Evolutionary conservation across 2,797 vertebrate genomes (phyloP).

Genomic region (Anableps anableps): DNA sequence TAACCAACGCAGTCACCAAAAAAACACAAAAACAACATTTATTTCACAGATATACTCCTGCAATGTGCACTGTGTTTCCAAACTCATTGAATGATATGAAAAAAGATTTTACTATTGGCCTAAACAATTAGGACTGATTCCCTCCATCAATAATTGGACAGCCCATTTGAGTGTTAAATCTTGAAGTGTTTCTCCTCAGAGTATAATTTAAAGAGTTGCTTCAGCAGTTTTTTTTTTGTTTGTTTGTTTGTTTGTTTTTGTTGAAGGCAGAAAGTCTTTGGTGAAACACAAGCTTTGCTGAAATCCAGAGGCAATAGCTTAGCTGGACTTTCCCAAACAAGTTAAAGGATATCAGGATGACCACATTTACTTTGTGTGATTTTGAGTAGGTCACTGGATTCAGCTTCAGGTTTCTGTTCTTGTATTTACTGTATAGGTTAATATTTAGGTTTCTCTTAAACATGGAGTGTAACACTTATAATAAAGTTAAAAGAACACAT

Average conservation of each 20-base stretch:
- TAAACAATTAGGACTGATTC: too few species aligned
- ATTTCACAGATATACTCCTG: too few species aligned
- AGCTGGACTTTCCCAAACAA: constrained; percentile 10
- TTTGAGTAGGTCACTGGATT: background rate
- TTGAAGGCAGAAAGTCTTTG: constrained; percentile 27
- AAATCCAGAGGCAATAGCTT: constrained; percentile 33
- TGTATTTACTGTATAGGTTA: background rate
- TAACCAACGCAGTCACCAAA: too few species aligned
- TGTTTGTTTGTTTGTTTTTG: too few species aligned
- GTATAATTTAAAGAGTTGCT: constrained; percentile 6
- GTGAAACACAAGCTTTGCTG: constrained; percentile 15
- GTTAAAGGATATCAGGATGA: constrained; percentile 14
- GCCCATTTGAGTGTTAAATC: background rate
- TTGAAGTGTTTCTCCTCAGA: constrained; percentile 11
- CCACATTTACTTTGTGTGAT: constrained; percentile 16
- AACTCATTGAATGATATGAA: background rate
- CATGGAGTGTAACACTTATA: background rate
- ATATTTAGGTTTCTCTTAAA: background rate
- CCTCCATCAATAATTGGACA: too few species aligned
- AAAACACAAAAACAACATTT: too few species aligned
- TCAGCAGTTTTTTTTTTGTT: constrained; percentile 37
- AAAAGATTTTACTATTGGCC: background rate
- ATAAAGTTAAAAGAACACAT: constrained; percentile 19
- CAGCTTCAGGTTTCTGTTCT: background rate
- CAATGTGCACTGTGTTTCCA: background rate